Conservation (phyloP, 2,797 vertebrate species). For the Scolopax bukidnonensis region DNA sequence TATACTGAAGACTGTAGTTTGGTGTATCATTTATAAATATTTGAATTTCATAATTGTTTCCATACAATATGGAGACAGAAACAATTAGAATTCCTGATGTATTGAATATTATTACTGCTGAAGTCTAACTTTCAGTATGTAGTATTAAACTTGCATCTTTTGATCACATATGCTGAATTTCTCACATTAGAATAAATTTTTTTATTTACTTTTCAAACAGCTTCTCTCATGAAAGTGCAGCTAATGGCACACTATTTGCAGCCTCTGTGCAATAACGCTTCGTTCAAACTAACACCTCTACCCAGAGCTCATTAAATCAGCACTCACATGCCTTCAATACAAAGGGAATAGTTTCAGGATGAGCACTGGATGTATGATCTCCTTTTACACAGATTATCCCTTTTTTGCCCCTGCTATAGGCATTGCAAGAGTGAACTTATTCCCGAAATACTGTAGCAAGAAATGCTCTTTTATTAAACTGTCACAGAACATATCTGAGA, state of each 20-base stretch:
- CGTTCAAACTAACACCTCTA: slow-evolving; percentile 33
- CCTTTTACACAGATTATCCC: slow-evolving; percentile 34
- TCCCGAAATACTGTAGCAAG: slow-evolving; percentile 51
- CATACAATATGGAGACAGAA: background rate
- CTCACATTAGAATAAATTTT: background rate
- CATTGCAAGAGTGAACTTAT: slow-evolving; percentile 35
- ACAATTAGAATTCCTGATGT: background rate
- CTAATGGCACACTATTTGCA: slow-evolving; percentile 25
- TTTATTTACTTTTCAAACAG: slow-evolving; percentile 31
- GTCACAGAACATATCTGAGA: slow-evolving; percentile 57
- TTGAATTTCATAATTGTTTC: slow-evolving; percentile 14
- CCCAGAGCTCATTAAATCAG: slow-evolving; percentile 47
- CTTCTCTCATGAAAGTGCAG: background rate
- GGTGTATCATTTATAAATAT: slow-evolving; percentile 24
- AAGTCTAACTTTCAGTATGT: slow-evolving; percentile 7
- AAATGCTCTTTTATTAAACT: slow-evolving; percentile 4
- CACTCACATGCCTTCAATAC: background rate
- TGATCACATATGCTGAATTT: background rate
- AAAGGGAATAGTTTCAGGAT: slow-evolving; percentile 18
- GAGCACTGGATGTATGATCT: slow-evolving; percentile 10
- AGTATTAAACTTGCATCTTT: slow-evolving; percentile 10
- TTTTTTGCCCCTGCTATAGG: background rate
- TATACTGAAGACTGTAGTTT: background rate
- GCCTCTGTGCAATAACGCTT: background rate
- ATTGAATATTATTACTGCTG: background rate